phyloP scores from a whole-genome alignment of 1,140 invertebrate genomes.

The Hyles euphorbiae region DNA sequence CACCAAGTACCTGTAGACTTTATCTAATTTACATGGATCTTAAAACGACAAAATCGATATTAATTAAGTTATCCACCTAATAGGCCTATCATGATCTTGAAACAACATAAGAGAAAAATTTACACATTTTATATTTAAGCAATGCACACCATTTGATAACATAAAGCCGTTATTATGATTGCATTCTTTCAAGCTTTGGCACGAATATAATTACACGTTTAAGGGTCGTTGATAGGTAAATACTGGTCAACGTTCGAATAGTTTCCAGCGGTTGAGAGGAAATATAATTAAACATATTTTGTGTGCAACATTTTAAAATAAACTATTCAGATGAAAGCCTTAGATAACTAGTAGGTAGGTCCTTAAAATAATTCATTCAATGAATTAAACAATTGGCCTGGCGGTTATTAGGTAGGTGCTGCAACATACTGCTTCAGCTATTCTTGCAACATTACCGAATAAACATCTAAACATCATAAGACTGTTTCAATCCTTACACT shows the following conservation, averaged over 20 bases:
- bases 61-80: constrained; percentile 38
- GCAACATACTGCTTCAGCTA: too few species aligned
- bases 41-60: constrained; percentile 36
- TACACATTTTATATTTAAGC: background rate
- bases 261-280: background rate
- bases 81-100: constrained; percentile 46
- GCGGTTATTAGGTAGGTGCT: too few species aligned
- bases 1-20: constrained; percentile 53
- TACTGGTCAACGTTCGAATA: too few species aligned
- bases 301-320: background rate
- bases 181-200: constrained; percentile 3
- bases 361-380: too few species aligned
- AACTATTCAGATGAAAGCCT: too few species aligned
- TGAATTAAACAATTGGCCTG: too few species aligned
- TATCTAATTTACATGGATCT: constrained; percentile 44
- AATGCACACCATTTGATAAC: background rate
- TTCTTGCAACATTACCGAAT: background rate
- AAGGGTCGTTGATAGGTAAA: too few species aligned
- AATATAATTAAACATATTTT: background rate
- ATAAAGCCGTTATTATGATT: background rate
- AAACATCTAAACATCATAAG: constrained; percentile 17
- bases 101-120: background rate
- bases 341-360: too few species aligned
- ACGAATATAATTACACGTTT: background rate
- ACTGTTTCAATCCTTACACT: constrained; percentile 17